Evolutionary conservation across 2,797 vertebrate genomes (phyloP), one percentile per base, ranked within the genome.

Genomic region (Scolopax rusticola): DNA sequence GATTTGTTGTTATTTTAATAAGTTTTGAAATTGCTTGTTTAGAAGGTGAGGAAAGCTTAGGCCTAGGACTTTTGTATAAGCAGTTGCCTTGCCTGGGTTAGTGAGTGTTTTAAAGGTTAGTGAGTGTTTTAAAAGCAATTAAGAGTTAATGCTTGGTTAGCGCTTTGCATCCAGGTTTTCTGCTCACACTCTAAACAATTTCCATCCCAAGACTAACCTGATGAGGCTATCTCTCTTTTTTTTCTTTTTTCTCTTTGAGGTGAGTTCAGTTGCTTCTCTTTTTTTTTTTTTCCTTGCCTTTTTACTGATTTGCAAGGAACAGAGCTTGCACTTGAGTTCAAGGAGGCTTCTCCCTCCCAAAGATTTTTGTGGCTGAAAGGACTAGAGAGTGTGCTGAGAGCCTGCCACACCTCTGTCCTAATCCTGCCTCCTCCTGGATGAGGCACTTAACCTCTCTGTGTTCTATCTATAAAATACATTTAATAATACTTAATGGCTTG

Each of bases 401-500:
- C 56, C 51, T 53, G 61, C 38, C 70, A 87, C 81, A 90, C 88
- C 94, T 94, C 81, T 4, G 1, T 84, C 60, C 80, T 95, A 64
- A 85, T 95, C 84, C 93, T 80, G 60, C 70, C 57, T 90, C 51
- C 88, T 95, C 74, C 77, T 87, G 78, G 45, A 91, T 76, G 45
- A 87, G 75, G 80, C 68, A 95, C 88, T 95, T 95, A 95, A 93
- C 90, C 67, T 94, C 77, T 68, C 75, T 57, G 36, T 83, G 81
- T 84, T 84, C 95, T 70, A 17, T 48, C 93, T 89, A 84, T 94
- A 95, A 97, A 97, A 95, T 95, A 70, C 50, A 28, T 95, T 93
- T 96, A 96, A 96, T 97, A 96, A 95, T 85, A 70, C 83, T 94
- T 97, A 96, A 97, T 96, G 86, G 89, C 43, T 96, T 91, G 84